Conservation (phyloP, 2,888 invertebrate genomes). For the Spialia ferax region DNA sequence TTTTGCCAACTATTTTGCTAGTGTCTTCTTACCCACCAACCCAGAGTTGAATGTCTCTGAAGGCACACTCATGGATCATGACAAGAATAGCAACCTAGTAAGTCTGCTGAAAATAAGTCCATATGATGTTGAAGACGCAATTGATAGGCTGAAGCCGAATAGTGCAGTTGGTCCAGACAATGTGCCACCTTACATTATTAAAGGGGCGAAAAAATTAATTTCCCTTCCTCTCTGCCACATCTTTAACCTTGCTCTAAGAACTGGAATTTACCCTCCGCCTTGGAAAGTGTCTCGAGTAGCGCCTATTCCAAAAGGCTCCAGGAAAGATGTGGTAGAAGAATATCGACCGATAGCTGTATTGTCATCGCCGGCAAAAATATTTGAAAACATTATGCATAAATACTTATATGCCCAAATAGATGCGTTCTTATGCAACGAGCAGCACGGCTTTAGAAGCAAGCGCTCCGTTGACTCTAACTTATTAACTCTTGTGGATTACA, state of each 20-base stretch:
- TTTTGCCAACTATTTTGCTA: background rate
- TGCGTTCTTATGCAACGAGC: no score
- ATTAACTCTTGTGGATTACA: no score
- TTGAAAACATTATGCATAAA: background rate
- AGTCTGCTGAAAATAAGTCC: background rate
- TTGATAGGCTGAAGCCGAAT: background rate
- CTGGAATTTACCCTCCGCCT: background rate
- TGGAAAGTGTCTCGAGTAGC: background rate
- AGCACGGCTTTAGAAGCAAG: no score
- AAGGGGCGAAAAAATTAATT: background rate
- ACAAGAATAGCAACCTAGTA: background rate
- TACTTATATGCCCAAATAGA: no score
- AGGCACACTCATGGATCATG: background rate
- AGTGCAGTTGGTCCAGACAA: background rate
- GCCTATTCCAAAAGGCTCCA: background rate
- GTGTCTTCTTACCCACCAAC: background rate
- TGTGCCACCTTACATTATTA: background rate
- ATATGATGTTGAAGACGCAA: background rate
- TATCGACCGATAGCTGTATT: background rate
- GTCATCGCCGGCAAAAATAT: background rate
- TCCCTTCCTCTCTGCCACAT: background rate
- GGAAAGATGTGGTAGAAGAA: background rate
- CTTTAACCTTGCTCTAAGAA: background rate
- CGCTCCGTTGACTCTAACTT: no score
- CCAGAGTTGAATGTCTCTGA: background rate